Conservation (phyloP, 2,888 invertebrate genomes). For the Empis stercorea region DNA sequence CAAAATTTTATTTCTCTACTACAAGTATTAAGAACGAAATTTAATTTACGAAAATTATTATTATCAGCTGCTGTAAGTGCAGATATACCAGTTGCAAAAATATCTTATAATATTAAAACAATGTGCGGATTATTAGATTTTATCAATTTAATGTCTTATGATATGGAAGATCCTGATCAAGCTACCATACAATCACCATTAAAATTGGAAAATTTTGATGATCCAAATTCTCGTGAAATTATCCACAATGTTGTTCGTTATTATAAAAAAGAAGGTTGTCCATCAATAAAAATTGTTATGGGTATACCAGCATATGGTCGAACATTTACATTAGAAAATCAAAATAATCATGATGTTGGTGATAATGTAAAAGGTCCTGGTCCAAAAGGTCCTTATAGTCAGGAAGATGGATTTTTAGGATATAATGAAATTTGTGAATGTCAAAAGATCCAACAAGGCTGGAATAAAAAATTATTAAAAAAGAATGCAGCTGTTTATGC, state of each 20-base stretch:
- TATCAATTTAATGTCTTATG: conserved; percentile 41
- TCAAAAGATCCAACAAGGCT: conserved; percentile 15
- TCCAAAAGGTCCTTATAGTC: conserved; percentile 18
- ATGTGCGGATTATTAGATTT: conserved; percentile 37
- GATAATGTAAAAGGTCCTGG: conserved; percentile 17
- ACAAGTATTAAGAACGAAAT: conserved; percentile 30
- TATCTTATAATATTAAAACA: conserved; percentile 34
- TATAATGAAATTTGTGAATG: conserved; percentile 20
- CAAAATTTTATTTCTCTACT: conserved; percentile 34
- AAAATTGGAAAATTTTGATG: conserved; percentile 13
- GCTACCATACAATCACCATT: conserved; percentile 37
- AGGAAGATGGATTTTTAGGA: conserved; percentile 19
- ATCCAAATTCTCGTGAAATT: conserved; percentile 7
- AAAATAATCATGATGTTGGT: conserved; percentile 27
- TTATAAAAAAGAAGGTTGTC: conserved; percentile 30
- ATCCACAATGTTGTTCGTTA: conserved; percentile 23
- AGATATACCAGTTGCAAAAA: conserved; percentile 23
- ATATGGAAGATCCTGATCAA: conserved; percentile 27
- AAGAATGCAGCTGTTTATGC: conserved; percentile 28
- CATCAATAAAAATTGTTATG: conserved; percentile 31
- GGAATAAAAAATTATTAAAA: conserved; percentile 23
- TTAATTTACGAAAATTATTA: conserved; percentile 24
- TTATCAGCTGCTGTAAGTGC: conserved; percentile 39
- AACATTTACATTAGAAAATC: conserved; percentile 27
- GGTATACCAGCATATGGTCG: conserved; percentile 36